Evolutionary conservation across 2,797 vertebrate genomes (phyloP).

Genomic region (Bucorvus abyssinicus): DNA sequence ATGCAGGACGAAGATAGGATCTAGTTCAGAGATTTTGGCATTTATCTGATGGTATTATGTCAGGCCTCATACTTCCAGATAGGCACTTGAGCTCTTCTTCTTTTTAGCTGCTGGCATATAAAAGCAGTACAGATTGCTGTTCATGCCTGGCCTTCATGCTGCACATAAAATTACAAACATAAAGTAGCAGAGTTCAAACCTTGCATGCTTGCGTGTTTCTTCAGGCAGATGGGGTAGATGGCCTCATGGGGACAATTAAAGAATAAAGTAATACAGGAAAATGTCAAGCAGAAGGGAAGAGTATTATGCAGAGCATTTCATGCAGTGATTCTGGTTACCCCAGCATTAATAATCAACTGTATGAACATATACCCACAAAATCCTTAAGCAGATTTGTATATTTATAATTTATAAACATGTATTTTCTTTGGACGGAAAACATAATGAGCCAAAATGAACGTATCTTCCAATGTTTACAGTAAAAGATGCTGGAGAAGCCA

Average conservation of each 20-base stretch:
- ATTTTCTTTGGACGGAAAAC: constrained; percentile 57
- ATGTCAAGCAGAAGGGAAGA: constrained; percentile 61
- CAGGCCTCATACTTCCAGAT: not conserved
- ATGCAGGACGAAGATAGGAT: not conserved
- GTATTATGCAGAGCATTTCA: constrained; percentile 37
- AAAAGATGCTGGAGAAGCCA: constrained; percentile 26
- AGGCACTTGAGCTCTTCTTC: not conserved
- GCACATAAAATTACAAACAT: constrained; percentile 30
- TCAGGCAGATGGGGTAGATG: constrained; percentile 49
- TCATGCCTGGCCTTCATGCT: not conserved
- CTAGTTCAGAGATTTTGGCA: not conserved
- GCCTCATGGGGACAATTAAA: constrained; percentile 58
- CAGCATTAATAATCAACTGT: constrained; percentile 47
- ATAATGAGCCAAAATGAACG: not conserved
- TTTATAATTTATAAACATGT: constrained; percentile 61
- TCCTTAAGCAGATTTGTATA: constrained; percentile 46
- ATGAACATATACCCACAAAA: constrained; percentile 45
- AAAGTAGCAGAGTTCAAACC: constrained; percentile 21
- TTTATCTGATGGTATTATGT: not conserved
- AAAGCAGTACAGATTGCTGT: constrained; percentile 12
- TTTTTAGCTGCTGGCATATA: not conserved
- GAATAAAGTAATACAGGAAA: constrained; percentile 57
- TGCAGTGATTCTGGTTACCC: constrained; percentile 32
- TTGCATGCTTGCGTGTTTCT: not conserved
- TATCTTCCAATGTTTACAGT: constrained; percentile 29